A percentile compares a stretch with the other conserved stretches of the same genome.
Conservation (phyloP, 2,113 vertebrate species). For the Pantherophis guttatus region DNA sequence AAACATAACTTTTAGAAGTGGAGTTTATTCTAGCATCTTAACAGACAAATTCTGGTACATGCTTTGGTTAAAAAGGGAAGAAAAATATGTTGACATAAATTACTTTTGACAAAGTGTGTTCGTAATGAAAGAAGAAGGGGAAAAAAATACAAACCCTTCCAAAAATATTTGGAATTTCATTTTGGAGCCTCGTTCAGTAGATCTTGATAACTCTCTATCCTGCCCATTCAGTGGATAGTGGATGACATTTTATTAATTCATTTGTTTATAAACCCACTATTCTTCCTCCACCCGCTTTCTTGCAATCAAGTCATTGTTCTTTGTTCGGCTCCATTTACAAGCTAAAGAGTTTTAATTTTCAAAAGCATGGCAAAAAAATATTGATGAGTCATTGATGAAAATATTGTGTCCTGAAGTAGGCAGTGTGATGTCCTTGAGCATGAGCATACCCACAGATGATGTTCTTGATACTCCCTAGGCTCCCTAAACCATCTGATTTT, state of each 20-base stretch:
- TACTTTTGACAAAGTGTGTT: conserved; percentile 56
- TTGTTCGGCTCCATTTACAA: conserved; percentile 21
- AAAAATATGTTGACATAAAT: conserved; percentile 55
- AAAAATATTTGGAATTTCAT: conserved; percentile 44
- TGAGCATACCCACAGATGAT: background rate
- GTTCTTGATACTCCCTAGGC: background rate
- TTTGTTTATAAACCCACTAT: background rate
- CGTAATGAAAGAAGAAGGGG: conserved; percentile 32
- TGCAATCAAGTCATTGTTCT: conserved; percentile 2
- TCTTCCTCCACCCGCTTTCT: background rate
- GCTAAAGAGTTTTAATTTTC: background rate
- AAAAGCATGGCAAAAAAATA: background rate
- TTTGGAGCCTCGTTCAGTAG: conserved; percentile 53
- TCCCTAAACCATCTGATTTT: background rate
- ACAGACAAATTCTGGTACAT: conserved; percentile 70
- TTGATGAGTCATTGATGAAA: background rate
- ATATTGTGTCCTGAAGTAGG: background rate
- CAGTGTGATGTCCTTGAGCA: background rate
- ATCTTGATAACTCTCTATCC: conserved; percentile 7
- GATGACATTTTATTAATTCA: conserved; percentile 33
- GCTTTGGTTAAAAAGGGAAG: conserved; percentile 73
- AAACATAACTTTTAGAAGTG: conserved; percentile 59
- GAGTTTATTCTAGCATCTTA: conserved; percentile 74
- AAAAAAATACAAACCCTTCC: conserved; percentile 45
- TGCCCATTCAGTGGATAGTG: conserved; percentile 19